Evolutionary conservation across 1,140 invertebrate species (phyloP).

Genomic region (Drosophila bocqueti): DNA sequence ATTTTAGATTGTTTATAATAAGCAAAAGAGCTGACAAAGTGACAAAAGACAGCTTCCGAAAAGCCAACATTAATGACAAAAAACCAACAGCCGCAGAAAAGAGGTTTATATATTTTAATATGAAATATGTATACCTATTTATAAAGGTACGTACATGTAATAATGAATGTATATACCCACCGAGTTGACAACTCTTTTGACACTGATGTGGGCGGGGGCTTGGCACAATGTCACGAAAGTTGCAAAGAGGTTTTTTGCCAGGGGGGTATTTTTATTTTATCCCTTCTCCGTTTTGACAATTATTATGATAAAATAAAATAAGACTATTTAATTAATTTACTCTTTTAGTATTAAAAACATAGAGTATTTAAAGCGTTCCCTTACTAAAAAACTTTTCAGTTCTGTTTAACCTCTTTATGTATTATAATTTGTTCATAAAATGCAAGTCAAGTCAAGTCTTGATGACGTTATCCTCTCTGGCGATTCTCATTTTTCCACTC

Average conservation of each 20-base stretch:
- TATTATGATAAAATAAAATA: not conserved
- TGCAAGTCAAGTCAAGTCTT: slow-evolving; percentile 45
- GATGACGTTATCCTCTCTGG: slow-evolving; percentile 18
- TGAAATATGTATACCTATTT: not conserved
- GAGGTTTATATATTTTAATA: slow-evolving; percentile 28
- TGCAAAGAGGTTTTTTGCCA: slow-evolving; percentile 1
- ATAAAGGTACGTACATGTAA: not conserved
- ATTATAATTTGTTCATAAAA: slow-evolving; percentile 34
- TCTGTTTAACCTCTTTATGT: slow-evolving; percentile 30
- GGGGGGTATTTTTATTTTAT: not conserved
- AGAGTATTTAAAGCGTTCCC: not conserved
- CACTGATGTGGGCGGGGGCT: slow-evolving; percentile 11
- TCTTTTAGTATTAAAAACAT: not conserved
- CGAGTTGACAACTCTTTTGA: slow-evolving; percentile 44
- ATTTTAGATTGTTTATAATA: slow-evolving; percentile 6
- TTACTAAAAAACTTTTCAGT: not conserved
- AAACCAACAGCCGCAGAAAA: slow-evolving; percentile 39
- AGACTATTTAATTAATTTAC: not conserved
- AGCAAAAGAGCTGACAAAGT: slow-evolving; percentile 33
- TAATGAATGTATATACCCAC: not conserved
- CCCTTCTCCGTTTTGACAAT: not conserved
- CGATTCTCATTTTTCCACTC: slow-evolving; percentile 4
- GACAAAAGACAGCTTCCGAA: slow-evolving; percentile 33
- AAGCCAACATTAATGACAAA: slow-evolving; percentile 18
- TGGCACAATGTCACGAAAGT: slow-evolving; percentile 20